Conservation (phyloP, 2,888 invertebrate species). For the Nymphalis urticae region DNA sequence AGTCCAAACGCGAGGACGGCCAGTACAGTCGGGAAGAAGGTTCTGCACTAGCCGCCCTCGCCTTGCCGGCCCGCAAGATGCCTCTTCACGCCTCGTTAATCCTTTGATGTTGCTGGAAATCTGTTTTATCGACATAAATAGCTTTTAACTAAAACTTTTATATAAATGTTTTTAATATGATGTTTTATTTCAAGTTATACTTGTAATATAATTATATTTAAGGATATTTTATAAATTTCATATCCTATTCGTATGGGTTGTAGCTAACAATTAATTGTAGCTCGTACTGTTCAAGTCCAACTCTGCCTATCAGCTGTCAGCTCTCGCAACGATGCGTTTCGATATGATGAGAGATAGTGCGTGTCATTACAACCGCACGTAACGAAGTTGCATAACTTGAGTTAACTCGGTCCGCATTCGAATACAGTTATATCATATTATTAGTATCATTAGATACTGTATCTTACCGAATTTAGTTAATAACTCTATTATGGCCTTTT, state of each 20-base stretch:
- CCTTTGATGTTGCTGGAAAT: conserved; percentile 39
- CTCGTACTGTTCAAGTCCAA: conserved; percentile 24
- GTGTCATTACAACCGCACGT: conserved; percentile 60
- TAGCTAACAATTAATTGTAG: conserved; percentile 19
- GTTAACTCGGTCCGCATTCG: conserved; percentile 52
- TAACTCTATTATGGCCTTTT: conserved; percentile 5
- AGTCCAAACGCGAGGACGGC: no score
- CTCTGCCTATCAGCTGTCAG: conserved; percentile 63
- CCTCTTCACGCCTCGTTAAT: no score
- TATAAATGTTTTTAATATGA: no score
- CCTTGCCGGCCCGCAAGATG: no score
- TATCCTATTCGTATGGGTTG: not conserved
- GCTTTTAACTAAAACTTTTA: conserved; percentile 39
- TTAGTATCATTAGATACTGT: conserved; percentile 55
- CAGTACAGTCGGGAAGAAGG: no score
- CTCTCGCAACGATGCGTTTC: conserved; percentile 67
- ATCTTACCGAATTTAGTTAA: conserved; percentile 29
- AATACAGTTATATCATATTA: conserved; percentile 54
- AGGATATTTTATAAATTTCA: no score
- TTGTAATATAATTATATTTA: no score
- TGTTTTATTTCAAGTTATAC: no score
- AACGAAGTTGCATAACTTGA: conserved; percentile 65
- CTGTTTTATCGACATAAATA: conserved; percentile 43
- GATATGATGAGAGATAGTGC: conserved; percentile 73
- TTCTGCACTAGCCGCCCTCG: no score